A percentile compares a stretch with the other conserved stretches of the same genome.
phyloP scores from a whole-genome alignment of 2,797 vertebrate species.

The Avahi laniger region DNA sequence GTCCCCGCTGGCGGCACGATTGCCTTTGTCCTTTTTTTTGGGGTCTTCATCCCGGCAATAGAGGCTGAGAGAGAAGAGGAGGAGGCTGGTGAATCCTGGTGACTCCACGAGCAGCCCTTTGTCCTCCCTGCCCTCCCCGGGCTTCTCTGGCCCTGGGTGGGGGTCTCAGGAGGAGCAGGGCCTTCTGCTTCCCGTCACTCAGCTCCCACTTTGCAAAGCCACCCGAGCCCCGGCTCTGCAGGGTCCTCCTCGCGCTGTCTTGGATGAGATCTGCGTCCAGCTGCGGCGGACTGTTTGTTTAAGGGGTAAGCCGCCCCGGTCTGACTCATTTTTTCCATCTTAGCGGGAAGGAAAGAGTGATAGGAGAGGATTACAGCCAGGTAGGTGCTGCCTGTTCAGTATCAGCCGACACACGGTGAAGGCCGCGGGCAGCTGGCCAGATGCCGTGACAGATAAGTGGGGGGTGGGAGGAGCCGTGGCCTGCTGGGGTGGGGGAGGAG shows the following conservation, averaged over 20 bases:
- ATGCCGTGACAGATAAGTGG: background rate
- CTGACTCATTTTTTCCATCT: slow-evolving; percentile 61
- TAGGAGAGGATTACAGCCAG: slow-evolving; percentile 38
- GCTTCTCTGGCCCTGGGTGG: background rate
- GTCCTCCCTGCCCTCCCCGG: background rate
- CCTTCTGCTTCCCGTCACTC: too few species aligned
- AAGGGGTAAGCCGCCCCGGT: background rate
- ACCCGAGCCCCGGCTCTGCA: background rate
- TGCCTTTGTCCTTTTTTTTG: rapidly evolving
- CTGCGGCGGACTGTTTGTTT: background rate
- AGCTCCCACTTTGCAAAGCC: background rate
- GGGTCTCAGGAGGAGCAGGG: background rate
- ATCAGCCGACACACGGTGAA: background rate
- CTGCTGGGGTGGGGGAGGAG: rapidly evolving
- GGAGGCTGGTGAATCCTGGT: background rate
- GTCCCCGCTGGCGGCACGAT: rapidly evolving
- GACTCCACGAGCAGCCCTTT: rapidly evolving
- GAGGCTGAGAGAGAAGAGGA: background rate
- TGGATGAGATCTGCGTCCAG: background rate
- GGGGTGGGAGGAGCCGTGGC: background rate
- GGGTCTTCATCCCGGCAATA: rapidly evolving
- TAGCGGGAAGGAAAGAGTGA: background rate
- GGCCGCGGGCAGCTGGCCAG: background rate
- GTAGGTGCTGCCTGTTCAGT: slow-evolving; percentile 58
- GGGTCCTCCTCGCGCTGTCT: rapidly evolving